Base-by-base conservation (phyloP, 2,797 vertebrate species). In the Sebastes baramenuke region DNA sequence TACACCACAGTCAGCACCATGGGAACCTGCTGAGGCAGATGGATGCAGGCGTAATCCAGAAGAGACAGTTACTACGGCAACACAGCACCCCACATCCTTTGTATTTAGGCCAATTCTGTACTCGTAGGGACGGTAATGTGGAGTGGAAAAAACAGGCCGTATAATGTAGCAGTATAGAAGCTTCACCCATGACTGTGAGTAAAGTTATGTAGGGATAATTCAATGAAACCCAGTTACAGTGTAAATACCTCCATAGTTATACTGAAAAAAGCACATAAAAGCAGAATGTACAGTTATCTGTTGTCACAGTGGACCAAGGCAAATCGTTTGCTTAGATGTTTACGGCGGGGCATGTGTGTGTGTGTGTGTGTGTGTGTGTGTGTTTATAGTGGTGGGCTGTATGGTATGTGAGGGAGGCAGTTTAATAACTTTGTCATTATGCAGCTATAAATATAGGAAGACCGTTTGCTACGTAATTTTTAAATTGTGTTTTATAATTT, bases 1-100 rank as follows among this genome's bases (percentile, higher is more conserved):
- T 99, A 99, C 94, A 98, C 97, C 67, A 99, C 97, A 1, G 96
- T 99, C 90, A 99, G 97, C 96, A 98, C 97, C 56, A 92, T 97
- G 88, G 97, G 96, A 2, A 94, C 95, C 6, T 96, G 96, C 83
- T 99, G 90, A 93, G 87, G 72, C 36, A 67, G 72, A 82, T 10
- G 54, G 77, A 87, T 61, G 77, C 68, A 65, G 72, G 70, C 72
- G 11, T 7, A 30, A 32, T 65, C 69, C n/a, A 61, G 65, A 79
- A 76, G 70, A 81, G 74, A 85, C 72, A 67, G 89, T 82, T 87
- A 68, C 82, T 75, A 83, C 36, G 46, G 81, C 75, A 91, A 88
- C 87, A 67, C 25, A 36, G 75, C 60, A 73, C 24, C 74, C 66
- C 27, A 38, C 75, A 72, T 79, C 73, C n/a, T 72, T 77, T 85